Conservation (phyloP, 2,888 invertebrate species). For the Pollenia griseotomentosa region DNA sequence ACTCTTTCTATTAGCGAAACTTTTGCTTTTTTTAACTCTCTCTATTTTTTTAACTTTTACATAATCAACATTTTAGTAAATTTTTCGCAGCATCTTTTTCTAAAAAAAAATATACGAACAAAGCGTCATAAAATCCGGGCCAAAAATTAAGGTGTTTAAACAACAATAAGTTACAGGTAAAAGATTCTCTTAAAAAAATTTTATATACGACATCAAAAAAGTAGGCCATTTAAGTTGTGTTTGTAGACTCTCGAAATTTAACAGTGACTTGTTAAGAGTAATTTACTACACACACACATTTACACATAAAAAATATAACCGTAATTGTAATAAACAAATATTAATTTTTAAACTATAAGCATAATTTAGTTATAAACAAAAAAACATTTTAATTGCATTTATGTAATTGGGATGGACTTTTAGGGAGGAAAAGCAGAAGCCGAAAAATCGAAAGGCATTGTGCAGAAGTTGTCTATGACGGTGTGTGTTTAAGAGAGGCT, state of each 20-base stretch:
- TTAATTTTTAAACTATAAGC: constrained; percentile 17
- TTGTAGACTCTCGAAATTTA: neutral
- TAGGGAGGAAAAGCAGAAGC: neutral
- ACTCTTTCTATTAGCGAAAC: no score
- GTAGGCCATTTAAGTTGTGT: constrained; percentile 20
- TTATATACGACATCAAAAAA: constrained; percentile 2
- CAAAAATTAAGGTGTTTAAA: constrained; percentile 11
- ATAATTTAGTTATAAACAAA: constrained; percentile 35
- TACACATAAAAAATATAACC: neutral
- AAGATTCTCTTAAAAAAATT: neutral
- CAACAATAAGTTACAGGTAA: neutral
- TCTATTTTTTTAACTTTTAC: no score
- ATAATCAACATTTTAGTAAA: no score
- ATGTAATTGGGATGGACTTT: constrained; percentile 15
- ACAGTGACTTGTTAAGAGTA: neutral
- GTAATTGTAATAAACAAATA: constrained; percentile 15
- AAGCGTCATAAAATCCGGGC: no score
- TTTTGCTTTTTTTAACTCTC: no score
- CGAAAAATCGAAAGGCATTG: neutral
- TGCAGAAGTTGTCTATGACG: neutral
- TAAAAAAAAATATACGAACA: no score
- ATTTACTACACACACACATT: neutral
- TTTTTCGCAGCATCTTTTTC: no score
- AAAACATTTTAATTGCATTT: constrained; percentile 33
- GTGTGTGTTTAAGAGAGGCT: neutral